Conservation (phyloP, 2,113 vertebrate species). For the Sceloporus undulatus region DNA sequence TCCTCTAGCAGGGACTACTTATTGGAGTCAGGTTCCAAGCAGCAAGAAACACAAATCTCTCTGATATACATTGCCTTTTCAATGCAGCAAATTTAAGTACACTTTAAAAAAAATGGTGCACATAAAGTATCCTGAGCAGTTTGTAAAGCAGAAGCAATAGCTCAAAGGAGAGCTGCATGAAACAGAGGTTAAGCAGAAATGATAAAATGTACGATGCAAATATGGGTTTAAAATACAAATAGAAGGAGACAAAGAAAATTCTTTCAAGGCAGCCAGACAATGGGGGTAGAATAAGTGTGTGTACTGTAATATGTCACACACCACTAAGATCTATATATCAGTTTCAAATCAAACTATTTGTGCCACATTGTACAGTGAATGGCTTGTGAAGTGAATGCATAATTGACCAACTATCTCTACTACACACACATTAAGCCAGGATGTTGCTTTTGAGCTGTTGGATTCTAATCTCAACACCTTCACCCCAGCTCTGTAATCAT, state of each 20-base stretch:
- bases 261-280: background rate
- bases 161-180: background rate
- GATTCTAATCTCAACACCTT: too few species aligned
- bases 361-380: too few species aligned
- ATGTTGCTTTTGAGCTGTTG: too few species aligned
- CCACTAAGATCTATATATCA: too few species aligned
- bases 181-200: conserved; percentile 3
- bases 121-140: background rate
- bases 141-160: background rate
- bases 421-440: too few species aligned
- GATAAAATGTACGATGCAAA: background rate
- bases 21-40: background rate
- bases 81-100: background rate
- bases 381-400: background rate
- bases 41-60: background rate
- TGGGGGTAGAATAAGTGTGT: background rate
- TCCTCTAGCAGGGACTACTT: too few species aligned
- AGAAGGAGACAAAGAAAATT: background rate
- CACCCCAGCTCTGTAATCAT: too few species aligned
- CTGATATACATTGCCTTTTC: background rate
- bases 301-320: background rate
- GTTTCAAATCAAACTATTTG: too few species aligned
- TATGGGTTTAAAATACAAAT: background rate
- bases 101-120: background rate
- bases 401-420: background rate